Evolutionary conservation across 2,797 vertebrate species (phyloP), one percentile per base, ranked within the genome.

Genomic region (Bufotes viridis): DNA sequence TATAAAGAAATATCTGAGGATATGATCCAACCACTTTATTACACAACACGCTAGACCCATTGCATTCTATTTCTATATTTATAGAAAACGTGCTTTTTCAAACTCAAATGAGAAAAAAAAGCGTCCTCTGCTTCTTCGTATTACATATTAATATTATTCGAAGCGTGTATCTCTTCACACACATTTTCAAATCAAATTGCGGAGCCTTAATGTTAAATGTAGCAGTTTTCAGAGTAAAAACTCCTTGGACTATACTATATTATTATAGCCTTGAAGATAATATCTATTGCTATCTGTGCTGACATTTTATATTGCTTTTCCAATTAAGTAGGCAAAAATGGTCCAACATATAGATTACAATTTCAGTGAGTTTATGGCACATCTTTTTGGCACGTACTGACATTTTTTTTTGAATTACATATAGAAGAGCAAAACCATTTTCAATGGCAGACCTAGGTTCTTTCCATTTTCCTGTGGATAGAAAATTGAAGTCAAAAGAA

Each of bases 401-500:
- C 49, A 82, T 89, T 89, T 82, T 88, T 82, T 88, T 84, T 83
- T 57, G 69, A 80, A 81, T 81, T 82, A 69, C 72, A 70, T 85
- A 78, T 82, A 86, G 34, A 75, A 61, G 49, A 76, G 49, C 69
- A 55, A 75, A 81, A 51, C 29, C 18, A 51, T 89, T 80, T 82
- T 82, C 24, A 78, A 61, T 61, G 65, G 61, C 20, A 42, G 63
- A 24, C 42, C 11, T 34, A 49, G 82, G 18, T 70, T 82, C 58
- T 65, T 76, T 89, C 82, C 79, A 86, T 69, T 89, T 86, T 82
- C 22, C 12, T 8, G 12, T 72, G 51, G 70, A 89, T 89, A 17
- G 78, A 86, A 89, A 82, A 89, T 89, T 86, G 60, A 89, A 82
- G 78, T 78, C 26, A 86, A 89, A 89, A 69, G 57, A 26, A 67